These are phyloP conservation scores for Micromys minutus DNA, from an alignment of 2,113 vertebrate genomes.

Conservation along the genomic window DNA sequence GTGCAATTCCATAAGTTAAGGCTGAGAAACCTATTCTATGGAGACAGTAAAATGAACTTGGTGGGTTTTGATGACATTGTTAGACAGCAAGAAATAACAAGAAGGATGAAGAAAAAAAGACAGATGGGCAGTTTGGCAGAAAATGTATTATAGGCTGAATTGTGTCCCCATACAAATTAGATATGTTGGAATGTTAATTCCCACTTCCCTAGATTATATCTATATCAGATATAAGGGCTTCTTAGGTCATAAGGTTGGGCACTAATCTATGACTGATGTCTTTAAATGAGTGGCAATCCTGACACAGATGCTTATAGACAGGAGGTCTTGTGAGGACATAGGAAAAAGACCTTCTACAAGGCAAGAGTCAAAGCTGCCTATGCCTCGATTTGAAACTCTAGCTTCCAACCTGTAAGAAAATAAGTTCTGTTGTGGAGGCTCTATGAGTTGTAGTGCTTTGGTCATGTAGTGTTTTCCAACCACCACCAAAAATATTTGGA, in stretches of 20 bases:
- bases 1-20: neutral
- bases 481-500: neutral
- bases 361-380: neutral
- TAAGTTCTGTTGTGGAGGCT: neutral
- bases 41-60: neutral
- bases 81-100: neutral
- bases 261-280: neutral
- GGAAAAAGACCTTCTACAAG: neutral
- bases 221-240: neutral
- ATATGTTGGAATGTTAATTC: neutral
- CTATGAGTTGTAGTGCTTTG: accelerated
- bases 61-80: neutral
- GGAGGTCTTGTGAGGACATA: neutral
- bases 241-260: too few species aligned
- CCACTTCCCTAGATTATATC: neutral
- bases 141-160: neutral
- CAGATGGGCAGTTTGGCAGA: neutral
- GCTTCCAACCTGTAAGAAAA: neutral
- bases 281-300: neutral
- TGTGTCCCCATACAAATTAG: neutral
- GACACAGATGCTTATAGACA: neutral
- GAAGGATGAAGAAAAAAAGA: neutral
- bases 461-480: accelerated
- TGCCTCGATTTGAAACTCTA: neutral
- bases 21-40: neutral